phyloP scores from a whole-genome alignment of 92 coral and sea anemone species.

The Plumapathes pennacea region DNA sequence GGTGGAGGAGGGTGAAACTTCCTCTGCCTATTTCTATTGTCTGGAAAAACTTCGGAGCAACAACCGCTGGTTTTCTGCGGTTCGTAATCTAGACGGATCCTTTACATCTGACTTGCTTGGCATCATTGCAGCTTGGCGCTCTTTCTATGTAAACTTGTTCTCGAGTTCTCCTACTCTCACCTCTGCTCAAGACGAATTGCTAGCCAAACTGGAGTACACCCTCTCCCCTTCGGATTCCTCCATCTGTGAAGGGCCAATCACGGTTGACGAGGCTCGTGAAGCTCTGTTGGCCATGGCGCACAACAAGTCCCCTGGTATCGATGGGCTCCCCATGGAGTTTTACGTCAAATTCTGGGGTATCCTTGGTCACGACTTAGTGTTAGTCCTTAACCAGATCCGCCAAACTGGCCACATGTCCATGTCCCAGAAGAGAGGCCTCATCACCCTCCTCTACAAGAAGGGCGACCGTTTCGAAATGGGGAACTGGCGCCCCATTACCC shows the following conservation, averaged over 20 bases:
- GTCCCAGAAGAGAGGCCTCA: background rate
- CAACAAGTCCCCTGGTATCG: slow-evolving; percentile 32
- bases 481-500: too few relatives aligned
- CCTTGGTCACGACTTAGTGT: background rate
- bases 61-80: too few relatives aligned
- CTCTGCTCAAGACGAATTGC: too few relatives aligned
- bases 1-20: slow-evolving; percentile 1
- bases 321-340: slow-evolving; percentile 21
- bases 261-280: background rate
- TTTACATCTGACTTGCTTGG: too few relatives aligned
- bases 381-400: background rate
- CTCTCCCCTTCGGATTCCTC: too few relatives aligned
- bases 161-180: too few relatives aligned
- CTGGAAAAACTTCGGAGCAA: too few relatives aligned
- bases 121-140: too few relatives aligned
- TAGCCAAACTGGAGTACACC: too few relatives aligned
- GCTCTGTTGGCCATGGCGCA: slow-evolving; percentile 1
- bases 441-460: background rate
- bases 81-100: too few relatives aligned
- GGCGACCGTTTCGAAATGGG: too few relatives aligned
- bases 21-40: slow-evolving; percentile 1
- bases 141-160: too few relatives aligned
- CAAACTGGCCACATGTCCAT: background rate
- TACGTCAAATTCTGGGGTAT: slow-evolving; percentile 7
- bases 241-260: slow-evolving; percentile 19